Conservation (phyloP, 1,140 invertebrate genomes). For the Listronotus bonariensis region DNA sequence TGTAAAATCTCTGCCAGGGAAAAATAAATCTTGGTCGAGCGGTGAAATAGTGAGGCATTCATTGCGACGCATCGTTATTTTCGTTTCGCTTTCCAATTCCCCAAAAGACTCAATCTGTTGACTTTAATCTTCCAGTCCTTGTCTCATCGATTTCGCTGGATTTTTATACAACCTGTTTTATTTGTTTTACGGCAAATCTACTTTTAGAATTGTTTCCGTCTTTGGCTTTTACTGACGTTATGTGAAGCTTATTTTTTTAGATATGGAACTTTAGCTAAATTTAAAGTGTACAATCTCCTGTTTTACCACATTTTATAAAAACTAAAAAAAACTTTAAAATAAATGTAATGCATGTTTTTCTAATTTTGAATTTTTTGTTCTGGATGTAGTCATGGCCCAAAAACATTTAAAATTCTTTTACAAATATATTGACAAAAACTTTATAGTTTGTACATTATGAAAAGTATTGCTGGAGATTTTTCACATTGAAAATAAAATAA, state of each 20-base stretch:
- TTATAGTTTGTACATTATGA: too few relatives aligned
- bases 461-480: too few relatives aligned
- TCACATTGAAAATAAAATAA: too few relatives aligned
- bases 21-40: constrained; percentile 45
- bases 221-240: constrained; percentile 9
- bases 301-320: too few relatives aligned
- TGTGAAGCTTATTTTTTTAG: constrained; percentile 3
- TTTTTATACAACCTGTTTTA: constrained; percentile 45
- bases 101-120: constrained; percentile 51
- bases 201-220: constrained; percentile 28
- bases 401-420: too few relatives aligned
- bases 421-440: too few relatives aligned
- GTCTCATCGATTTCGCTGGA: constrained; percentile 45
- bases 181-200: constrained; percentile 40
- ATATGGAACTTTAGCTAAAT: neutral
- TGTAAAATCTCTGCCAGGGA: constrained; percentile 36
- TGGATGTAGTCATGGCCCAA: too few relatives aligned
- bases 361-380: too few relatives aligned
- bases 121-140: constrained; percentile 48
- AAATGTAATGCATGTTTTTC: too few relatives aligned
- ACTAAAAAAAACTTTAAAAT: too few relatives aligned
- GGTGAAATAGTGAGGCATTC: constrained; percentile 44
- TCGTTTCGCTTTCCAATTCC: constrained; percentile 47
- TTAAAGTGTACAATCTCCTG: too few relatives aligned
- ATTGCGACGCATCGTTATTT: constrained; percentile 50